These are phyloP conservation scores for Belonocnema kinseyi DNA, from an alignment of 1,140 invertebrate genomes.

Conservation along the genomic window DNA sequence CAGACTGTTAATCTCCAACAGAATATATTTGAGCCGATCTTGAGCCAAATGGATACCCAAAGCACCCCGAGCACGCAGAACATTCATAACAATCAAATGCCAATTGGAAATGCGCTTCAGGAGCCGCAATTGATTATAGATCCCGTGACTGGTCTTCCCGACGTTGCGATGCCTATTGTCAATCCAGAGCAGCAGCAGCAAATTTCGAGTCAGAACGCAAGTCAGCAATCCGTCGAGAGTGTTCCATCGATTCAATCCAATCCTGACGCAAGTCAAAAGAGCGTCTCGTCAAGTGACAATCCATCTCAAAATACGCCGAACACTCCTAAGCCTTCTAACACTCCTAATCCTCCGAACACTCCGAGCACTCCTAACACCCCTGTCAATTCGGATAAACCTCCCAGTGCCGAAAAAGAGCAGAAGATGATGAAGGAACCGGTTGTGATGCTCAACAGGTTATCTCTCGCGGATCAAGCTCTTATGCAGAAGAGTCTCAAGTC, in stretches of 20 bases:
- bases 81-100: conserved; percentile 61
- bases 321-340: background rate
- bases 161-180: conserved; percentile 67
- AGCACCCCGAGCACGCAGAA: conserved; percentile 52
- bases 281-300: too few species aligned
- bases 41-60: conserved; percentile 55
- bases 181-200: conserved; percentile 55
- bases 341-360: too few species aligned
- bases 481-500: conserved; percentile 80
- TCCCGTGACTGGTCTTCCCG: conserved; percentile 64
- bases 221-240: too few species aligned
- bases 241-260: background rate
- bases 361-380: background rate
- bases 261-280: background rate
- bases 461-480: conserved; percentile 78
- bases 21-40: conserved; percentile 66
- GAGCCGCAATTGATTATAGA: conserved; percentile 68
- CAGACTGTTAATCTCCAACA: conserved; percentile 60
- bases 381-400: background rate
- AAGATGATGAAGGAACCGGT: conserved; percentile 71
- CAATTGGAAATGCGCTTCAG: conserved; percentile 57
- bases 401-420: conserved; percentile 57
- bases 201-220: background rate
- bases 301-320: background rate
- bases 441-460: conserved; percentile 80